Percentiles rank a stretch among this genome's conserved stretches.
Conservation (phyloP, 2,113 vertebrate species). For the Heterotilapia buettikoferi region DNA sequence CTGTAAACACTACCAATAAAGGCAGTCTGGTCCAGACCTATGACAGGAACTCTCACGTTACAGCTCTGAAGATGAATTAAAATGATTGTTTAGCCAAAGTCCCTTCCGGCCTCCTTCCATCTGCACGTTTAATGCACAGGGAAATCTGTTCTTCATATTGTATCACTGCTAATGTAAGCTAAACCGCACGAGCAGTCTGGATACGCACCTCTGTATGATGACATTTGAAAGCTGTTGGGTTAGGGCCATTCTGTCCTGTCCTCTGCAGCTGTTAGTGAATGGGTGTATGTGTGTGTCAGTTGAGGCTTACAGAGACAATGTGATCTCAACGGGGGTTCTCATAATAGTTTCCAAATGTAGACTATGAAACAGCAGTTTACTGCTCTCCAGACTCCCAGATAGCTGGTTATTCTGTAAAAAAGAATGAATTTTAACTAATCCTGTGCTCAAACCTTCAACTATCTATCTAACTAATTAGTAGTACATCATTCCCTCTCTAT, state of each 20-base stretch:
- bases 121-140: not conserved
- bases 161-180: constrained; percentile 20
- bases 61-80: constrained; percentile 35
- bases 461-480: not conserved
- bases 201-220: not conserved
- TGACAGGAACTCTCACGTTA: constrained; percentile 32
- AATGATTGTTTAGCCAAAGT: constrained; percentile 4
- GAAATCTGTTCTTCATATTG: not conserved
- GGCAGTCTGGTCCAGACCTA: constrained; percentile 44
- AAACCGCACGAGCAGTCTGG: constrained; percentile 1
- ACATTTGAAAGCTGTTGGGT: constrained; percentile 37
- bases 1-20: constrained; percentile 74
- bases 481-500: not conserved
- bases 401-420: not conserved
- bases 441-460: not conserved
- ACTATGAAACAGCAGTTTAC: constrained; percentile 20
- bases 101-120: not conserved
- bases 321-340: constrained; percentile 40
- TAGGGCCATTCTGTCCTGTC: constrained; percentile 29
- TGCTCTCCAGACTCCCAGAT: not conserved
- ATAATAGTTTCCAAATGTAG: constrained; percentile 57
- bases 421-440: not conserved
- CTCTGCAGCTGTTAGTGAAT: constrained; percentile 45
- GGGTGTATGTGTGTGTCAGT: not conserved
- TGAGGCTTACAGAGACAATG: constrained; percentile 13